Conservation (phyloP, 1,140 invertebrate species). For the Trichoplusia ni region DNA sequence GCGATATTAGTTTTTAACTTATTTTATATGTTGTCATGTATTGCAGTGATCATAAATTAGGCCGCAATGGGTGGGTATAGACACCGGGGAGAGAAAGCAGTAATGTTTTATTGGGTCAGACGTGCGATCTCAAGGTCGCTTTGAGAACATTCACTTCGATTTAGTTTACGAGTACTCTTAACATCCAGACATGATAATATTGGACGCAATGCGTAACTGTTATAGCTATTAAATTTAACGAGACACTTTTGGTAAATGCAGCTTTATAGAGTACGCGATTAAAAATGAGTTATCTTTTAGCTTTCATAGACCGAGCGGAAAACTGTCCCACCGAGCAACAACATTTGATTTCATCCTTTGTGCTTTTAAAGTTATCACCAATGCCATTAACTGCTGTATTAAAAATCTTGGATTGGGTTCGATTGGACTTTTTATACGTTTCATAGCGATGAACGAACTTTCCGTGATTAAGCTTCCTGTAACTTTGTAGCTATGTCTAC, state of each 20-base stretch:
- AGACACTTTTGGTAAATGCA: too few species aligned
- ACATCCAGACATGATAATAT: slow-evolving; percentile 35
- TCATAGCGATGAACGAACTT: too few species aligned
- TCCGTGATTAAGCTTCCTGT: too few species aligned
- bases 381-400: too few species aligned
- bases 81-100: not conserved
- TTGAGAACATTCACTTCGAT: slow-evolving; percentile 39
- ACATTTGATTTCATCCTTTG: too few species aligned
- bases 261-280: too few species aligned
- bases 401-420: too few species aligned
- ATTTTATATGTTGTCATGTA: not conserved
- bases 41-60: slow-evolving; percentile 24
- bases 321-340: not conserved
- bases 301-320: not conserved
- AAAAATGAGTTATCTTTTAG: not conserved
- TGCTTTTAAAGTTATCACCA: too few species aligned
- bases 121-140: slow-evolving; percentile 37
- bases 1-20: not conserved
- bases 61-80: not conserved
- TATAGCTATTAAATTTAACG: slow-evolving; percentile 21
- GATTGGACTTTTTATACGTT: too few species aligned
- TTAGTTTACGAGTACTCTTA: slow-evolving; percentile 44
- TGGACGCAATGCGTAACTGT: slow-evolving; percentile 48
- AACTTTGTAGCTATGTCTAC: too few species aligned
- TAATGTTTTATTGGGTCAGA: slow-evolving; percentile 30